Evolutionary conservation across 2,797 vertebrate species (phyloP), one percentile per base, ranked within the genome.

Genomic region (Columba guinea): DNA sequence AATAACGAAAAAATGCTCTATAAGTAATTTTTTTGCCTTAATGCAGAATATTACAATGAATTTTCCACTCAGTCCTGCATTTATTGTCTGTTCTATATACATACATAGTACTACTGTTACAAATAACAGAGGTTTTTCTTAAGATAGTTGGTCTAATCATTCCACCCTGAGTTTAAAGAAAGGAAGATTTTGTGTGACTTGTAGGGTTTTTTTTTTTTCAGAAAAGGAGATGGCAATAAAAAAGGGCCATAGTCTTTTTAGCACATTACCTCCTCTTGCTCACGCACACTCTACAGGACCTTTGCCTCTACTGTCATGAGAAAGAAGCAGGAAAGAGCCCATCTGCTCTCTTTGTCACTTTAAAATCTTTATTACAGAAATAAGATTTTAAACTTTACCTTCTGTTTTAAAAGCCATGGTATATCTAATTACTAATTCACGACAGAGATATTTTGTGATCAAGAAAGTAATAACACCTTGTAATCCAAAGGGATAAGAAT

Each of bases 311-410:
- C 39, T 5, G 7, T 32, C 32, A 60, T 55, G 10, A 11, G 11
- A 23, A 30, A 27, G 35, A 7, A 37, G 22, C 35, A 88, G n/a
- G 37, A 60, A 86, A 82, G 3, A 59, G 27, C 26, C 75, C 26
- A 14, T 32, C 28, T 26, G 1, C 48, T 8, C 8, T 63, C 28
- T n/a, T 80, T 0, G 0, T 41, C 1, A 0, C 26, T 67, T 86
- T 65, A 82, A n/a, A 19, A 34, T 44, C 17, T 83, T 51, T 65
- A 51, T n/a, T 68, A 55, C 4, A 78, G 46, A 78, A 74, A 67
- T 23, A 80, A 53, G 20, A 64, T 51, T 68, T 60, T 26, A 71
- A 93, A 62, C 3, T 5, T 46, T 65, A 41, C 2, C 83, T 80
- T 62, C 32, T 71, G 2, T 59, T 56, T 86, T 69, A 79, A 73